Evolutionary conservation across 2,888 invertebrate genomes (phyloP), one percentile per base, ranked within the genome.

Genomic region (Zaprionus bogoriensis): DNA sequence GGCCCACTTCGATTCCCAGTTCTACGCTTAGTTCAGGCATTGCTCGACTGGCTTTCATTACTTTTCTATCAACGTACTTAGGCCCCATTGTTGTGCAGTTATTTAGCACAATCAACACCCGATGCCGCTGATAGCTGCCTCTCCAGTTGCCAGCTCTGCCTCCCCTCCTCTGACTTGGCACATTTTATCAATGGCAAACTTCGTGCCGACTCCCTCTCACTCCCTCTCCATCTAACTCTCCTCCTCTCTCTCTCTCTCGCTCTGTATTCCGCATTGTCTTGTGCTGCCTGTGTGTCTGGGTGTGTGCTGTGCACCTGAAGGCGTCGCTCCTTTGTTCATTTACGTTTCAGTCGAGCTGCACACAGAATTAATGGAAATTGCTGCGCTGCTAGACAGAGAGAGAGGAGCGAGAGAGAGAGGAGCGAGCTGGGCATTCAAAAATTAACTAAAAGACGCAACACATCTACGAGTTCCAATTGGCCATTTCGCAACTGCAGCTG

Each of bases 61-160:
- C 86, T 81, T 81, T 81, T 81, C 80, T 85, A 81, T 85, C 86
- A 81, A 86, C 86, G 80, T 85, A 81, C 80, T 81, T 81, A 81
- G 79, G 76, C 79, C 38, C 82, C 67, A 85, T 81, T 81, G 86
- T 81, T 81, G 86, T 77, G 80, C 86, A 81, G 80, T 81, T 81
- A 81, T 86, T 81, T 81, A 81, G 80, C 74, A 77, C 80, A 81
- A 81, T 81, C 80, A 81, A 81, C 80, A 82, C 86, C 72, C 87
- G 80, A 67, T 74, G 77, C 80, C 67, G 67, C 74, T 66, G 80
- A 80, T 78, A 79, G 65, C 52, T 59, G 38, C 60, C 44, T 5
- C 41, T 22, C 32, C n/a, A n/a, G n/a, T n/a, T n/a, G n/a, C n/a
- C n/a, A n/a, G n/a, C 23, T 28, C 7, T 14, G 19, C 4, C 23